phyloP scores from a whole-genome alignment of 2,888 invertebrate species.

The Zaprionus obscuricornis region DNA sequence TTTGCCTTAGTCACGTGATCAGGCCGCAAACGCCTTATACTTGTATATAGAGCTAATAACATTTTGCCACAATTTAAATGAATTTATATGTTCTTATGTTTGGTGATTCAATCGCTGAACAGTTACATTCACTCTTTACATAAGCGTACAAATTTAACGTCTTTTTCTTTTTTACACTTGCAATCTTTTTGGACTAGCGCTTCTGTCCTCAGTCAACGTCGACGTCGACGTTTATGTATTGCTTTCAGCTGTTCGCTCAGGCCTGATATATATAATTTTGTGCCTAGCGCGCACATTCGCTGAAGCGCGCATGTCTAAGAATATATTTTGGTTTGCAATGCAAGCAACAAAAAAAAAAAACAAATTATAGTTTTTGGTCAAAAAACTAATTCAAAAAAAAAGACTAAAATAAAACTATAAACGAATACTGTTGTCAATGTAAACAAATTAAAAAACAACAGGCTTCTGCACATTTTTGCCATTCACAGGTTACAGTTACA shows the following conservation, averaged over 20 bases:
- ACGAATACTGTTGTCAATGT: conserved; percentile 47
- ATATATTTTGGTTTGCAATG: conserved; percentile 22
- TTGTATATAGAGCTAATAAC: conserved; percentile 50
- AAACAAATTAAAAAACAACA: fast-evolving
- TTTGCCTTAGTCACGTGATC: conserved; percentile 23
- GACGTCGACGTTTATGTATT: conserved; percentile 13
- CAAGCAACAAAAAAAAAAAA: conserved; percentile 23
- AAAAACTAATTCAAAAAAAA: conserved; percentile 42
- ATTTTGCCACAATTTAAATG: conserved; percentile 33
- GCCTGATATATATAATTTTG: conserved; percentile 23
- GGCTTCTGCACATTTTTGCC: too few species aligned
- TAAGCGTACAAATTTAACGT: conserved; percentile 46
- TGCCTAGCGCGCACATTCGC: conserved; percentile 39
- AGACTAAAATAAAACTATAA: conserved; percentile 38
- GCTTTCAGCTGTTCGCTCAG: conserved; percentile 23
- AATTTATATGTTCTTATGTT: conserved; percentile 1
- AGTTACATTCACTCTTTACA: conserved; percentile 51
- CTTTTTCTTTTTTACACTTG: conserved; percentile 39
- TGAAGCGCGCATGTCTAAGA: conserved; percentile 63
- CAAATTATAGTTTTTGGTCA: conserved; percentile 29
- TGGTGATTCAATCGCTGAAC: conserved; percentile 9
- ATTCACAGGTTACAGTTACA: conserved; percentile 30
- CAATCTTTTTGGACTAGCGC: conserved; percentile 48
- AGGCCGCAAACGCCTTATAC: conserved; percentile 39
- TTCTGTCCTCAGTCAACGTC: conserved; percentile 7